phyloP scores from a whole-genome alignment of 2,888 invertebrate species.

The Dasysyrphus tricinctus region DNA sequence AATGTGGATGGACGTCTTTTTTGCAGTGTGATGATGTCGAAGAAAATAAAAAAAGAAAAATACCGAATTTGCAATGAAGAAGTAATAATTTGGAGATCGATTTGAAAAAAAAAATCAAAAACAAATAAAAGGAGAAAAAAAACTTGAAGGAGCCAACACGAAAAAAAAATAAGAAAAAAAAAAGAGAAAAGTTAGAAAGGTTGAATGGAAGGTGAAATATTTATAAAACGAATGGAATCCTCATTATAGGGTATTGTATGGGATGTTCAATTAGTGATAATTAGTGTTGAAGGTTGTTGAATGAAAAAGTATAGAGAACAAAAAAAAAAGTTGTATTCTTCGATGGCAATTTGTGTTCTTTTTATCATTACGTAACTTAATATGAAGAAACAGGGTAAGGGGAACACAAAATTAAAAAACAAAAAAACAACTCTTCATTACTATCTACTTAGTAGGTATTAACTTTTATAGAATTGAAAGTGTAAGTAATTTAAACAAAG shows the following conservation, averaged over 20 bases:
- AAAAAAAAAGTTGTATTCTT: constrained; percentile 19
- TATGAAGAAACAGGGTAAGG: background rate
- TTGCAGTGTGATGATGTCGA: background rate
- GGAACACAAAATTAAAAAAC: background rate
- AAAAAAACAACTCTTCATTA: background rate
- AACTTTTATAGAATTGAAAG: background rate
- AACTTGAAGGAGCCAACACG: constrained; percentile 26
- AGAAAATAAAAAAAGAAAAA: background rate
- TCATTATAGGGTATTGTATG: constrained; percentile 40
- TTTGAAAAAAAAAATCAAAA: constrained; percentile 16
- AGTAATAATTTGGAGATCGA: constrained; percentile 47
- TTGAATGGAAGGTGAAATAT: constrained; percentile 36
- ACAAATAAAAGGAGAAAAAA: background rate
- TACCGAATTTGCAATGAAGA: constrained; percentile 13
- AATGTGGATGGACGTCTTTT: constrained; percentile 2
- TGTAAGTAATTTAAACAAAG: background rate
- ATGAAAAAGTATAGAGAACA: constrained; percentile 4
- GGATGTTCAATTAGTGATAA: constrained; percentile 43
- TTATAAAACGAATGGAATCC: constrained; percentile 31
- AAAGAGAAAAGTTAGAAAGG: constrained; percentile 32
- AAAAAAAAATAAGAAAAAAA: background rate
- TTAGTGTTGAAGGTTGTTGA: constrained; percentile 39
- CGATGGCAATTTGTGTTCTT: constrained; percentile 20
- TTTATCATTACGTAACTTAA: constrained; percentile 32
- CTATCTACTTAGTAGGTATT: background rate